Percentiles rank a stretch among this genome's conserved stretches.
phyloP scores from a whole-genome alignment of 2,113 vertebrate species.

The Tachuris rubrigastra region DNA sequence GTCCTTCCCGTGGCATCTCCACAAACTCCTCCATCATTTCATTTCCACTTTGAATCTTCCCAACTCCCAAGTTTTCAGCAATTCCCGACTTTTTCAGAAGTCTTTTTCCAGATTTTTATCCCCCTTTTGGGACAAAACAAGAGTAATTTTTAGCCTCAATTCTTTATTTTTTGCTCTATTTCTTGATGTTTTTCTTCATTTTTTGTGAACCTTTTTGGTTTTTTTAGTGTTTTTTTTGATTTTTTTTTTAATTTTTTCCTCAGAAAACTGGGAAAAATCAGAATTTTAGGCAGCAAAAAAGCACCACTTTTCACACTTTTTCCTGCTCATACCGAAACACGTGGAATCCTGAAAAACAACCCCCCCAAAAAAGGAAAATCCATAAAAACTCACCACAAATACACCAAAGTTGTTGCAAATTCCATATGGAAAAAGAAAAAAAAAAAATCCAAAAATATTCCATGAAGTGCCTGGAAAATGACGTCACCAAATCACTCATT shows the following conservation, averaged over 20 bases:
- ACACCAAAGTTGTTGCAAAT: neutral
- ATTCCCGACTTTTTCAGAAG: neutral
- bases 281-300: neutral
- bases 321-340: no score
- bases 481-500: neutral
- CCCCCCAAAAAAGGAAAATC: neutral
- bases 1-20: neutral
- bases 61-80: neutral
- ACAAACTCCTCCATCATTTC: no score
- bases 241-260: neutral
- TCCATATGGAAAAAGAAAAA: neutral
- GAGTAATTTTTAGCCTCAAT: neutral
- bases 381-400: neutral
- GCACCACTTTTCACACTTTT: neutral
- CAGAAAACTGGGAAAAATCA: neutral
- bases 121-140: neutral
- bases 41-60: neutral
- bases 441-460: neutral
- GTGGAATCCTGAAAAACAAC: no score
- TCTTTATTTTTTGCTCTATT: no score
- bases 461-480: neutral
- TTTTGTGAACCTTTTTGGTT: neutral
- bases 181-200: neutral
- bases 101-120: neutral
- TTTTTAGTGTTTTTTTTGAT: neutral